Base-by-base conservation (phyloP, 2,113 vertebrate genomes). In the Pipa parva region DNA sequence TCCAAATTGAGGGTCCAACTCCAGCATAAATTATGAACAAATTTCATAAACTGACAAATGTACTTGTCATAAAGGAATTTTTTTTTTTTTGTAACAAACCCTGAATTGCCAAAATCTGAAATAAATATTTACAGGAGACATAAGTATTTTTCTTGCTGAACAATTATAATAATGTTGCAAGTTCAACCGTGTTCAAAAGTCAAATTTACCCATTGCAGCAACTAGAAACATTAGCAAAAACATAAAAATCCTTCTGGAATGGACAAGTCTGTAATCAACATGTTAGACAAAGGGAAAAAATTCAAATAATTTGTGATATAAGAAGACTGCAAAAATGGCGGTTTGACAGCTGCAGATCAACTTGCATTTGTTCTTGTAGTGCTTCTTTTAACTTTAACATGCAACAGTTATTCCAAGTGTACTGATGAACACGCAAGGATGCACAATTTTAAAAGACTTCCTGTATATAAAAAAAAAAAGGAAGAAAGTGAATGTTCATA, bases 381-480 rank as follows among this genome's bases (percentile, higher is more conserved):
- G 80, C 80, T 85, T 81, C 77, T 77, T 72, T 71, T 82, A 84
- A 78, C 74, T 71, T 50, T 76, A 81, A 79, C 77, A 75, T 79
- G 79, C 81, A 82, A 74, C 73, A 71, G 71, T 72, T 82, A 77
- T 76, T 76, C 56, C 27, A 25, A 13, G 25, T 28, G 15, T 11
- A 51, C 24, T 26, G 18, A 27, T 73, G 48, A 71, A 62, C 78
- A 79, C 65, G 78, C 80, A 78, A 72, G 54, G 67, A 72, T 63
- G 72, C 72, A 73, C 72, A 58, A 52, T 70, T 84, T 84, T 88
- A 74, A 79, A 75, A 71, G 87, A 79, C 73, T 78, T 87, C 85
- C 83, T 88, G 83, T 76, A 82, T 82, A 63, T 28, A 73, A 62
- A 69, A 45, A 55, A 55, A 21, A 15, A 36, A n/a, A 33, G 39